A percentile compares a stretch with the other conserved stretches of the same genome.
Evolutionary conservation across 2,888 invertebrate species (phyloP).

Genomic region (Habroteleia sp.): DNA sequence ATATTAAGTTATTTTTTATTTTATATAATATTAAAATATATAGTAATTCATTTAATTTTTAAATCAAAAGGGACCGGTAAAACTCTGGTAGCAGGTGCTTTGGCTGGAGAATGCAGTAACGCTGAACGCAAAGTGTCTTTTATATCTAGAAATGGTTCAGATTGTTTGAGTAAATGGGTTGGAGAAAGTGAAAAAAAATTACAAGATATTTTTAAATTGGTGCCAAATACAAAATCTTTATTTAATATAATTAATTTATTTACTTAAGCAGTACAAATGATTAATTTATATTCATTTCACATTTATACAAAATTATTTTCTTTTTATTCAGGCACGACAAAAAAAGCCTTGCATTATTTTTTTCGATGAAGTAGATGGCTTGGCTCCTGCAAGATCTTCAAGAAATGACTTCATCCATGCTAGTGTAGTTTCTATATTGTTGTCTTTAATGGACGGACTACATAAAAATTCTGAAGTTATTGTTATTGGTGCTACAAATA

Average conservation of each 20-base stretch:
- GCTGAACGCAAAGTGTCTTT: conserved; percentile 90
- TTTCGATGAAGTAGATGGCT: conserved; percentile 95
- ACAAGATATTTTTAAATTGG: conserved; percentile 91
- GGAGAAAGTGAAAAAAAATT: conserved; percentile 95
- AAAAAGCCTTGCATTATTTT: conserved; percentile 94
- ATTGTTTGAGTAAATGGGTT: conserved; percentile 96
- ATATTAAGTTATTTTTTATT: no score
- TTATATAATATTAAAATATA: no score
- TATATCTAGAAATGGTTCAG: conserved; percentile 96
- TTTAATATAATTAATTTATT: no score
- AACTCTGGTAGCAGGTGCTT: conserved; percentile 91
- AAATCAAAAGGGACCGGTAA: conserved; percentile 90
- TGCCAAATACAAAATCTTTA: conserved; percentile 68
- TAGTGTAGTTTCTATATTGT: conserved; percentile 92
- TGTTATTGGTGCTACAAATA: conserved; percentile 95
- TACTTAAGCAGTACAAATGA: no score
- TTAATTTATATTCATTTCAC: not conserved
- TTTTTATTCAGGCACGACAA: conserved; percentile 85
- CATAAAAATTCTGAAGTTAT: conserved; percentile 91
- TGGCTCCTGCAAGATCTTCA: conserved; percentile 93
- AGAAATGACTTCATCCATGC: conserved; percentile 96
- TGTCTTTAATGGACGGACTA: conserved; percentile 95
- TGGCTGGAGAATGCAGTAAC: conserved; percentile 92
- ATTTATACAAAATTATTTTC: not conserved
- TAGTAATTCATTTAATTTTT: conserved; percentile 5